A percentile compares a stretch with the other conserved stretches of the same genome.
These are phyloP conservation scores for Hemitrygon akajei DNA, from an alignment of 2,797 vertebrate genomes.

Conservation along the genomic window DNA sequence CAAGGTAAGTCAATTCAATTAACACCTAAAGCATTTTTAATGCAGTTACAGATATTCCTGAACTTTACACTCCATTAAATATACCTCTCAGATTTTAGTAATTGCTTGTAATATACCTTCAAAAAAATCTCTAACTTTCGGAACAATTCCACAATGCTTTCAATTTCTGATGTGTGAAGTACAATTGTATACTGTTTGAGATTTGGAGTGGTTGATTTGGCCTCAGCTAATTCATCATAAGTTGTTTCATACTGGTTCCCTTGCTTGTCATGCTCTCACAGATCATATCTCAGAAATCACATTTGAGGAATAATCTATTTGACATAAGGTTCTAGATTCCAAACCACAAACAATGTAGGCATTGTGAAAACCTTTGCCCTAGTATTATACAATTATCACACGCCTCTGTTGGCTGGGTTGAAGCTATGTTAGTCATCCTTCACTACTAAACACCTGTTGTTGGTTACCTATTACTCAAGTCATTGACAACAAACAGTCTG, in stretches of 20 bases:
- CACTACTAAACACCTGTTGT: neutral
- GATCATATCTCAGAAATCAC: neutral
- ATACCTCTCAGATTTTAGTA: neutral
- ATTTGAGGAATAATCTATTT: no score
- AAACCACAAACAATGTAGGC: neutral
- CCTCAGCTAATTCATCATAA: neutral
- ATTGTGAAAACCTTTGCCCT: neutral
- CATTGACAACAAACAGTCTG: no score
- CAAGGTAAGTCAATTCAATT: neutral
- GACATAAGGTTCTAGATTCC: neutral
- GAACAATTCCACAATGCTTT: neutral
- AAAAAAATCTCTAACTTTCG: neutral
- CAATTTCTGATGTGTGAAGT: neutral
- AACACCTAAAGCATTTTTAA: neutral
- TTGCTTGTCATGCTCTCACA: neutral
- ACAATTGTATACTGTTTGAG: neutral
- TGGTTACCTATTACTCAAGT: no score
- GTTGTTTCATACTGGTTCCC: neutral
- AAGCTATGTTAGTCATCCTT: neutral
- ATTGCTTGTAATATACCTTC: neutral
- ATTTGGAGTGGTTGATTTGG: neutral
- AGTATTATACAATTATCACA: neutral
- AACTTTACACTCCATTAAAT: neutral
- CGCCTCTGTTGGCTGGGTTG: neutral
- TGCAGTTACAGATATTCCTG: neutral